Percentiles rank a stretch among this genome's conserved stretches.
Evolutionary conservation across 53 echinoderm and acorn worm genomes (phyloP).

Genomic region (Paracentrotus lividus): DNA sequence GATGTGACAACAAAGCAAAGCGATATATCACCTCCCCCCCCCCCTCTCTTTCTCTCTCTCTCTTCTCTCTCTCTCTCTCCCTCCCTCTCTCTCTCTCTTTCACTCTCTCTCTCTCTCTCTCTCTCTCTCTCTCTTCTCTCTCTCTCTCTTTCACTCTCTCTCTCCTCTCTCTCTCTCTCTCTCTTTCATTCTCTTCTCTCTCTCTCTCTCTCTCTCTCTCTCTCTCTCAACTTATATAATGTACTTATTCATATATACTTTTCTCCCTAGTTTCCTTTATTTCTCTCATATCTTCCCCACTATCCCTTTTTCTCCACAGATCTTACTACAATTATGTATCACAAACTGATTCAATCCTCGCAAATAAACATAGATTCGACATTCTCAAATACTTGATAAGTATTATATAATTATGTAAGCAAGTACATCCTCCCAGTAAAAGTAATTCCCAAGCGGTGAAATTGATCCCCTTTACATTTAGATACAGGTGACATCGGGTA

Average conservation of each 20-base stretch:
- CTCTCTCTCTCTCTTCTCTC: neutral
- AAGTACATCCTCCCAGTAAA: slow-evolving; percentile 6
- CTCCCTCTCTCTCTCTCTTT: neutral
- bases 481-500: neutral
- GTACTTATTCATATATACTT: neutral
- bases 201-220: neutral
- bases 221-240: slow-evolving; percentile 1
- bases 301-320: neutral
- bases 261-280: neutral
- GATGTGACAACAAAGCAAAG: neutral
- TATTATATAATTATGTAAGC: neutral
- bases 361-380: neutral
- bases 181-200: neutral
- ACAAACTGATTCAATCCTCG: neutral
- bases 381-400: no score
- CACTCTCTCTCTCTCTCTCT: neutral
- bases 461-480: neutral
- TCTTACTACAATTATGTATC: neutral
- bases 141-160: neutral
- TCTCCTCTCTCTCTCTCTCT: neutral
- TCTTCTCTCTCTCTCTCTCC: neutral
- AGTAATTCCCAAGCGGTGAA: neutral
- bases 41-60: neutral
- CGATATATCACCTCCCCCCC: neutral
- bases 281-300: neutral